Percentiles rank a stretch among this genome's conserved stretches.
Evolutionary conservation across 2,888 invertebrate genomes (phyloP).

Genomic region (Acanthococcus lagerstroemiae): DNA sequence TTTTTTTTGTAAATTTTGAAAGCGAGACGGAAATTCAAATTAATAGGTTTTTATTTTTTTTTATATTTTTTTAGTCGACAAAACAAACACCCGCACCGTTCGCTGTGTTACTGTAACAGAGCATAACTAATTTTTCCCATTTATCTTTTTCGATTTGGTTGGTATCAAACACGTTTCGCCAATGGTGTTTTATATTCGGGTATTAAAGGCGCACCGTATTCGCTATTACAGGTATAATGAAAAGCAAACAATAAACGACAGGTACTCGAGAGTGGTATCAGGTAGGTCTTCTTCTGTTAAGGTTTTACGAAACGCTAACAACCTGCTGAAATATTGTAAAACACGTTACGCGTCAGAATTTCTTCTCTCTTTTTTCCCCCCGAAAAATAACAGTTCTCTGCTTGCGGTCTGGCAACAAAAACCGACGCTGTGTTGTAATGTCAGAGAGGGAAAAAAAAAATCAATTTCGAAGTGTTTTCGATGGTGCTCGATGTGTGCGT

Average conservation of each 20-base stretch:
- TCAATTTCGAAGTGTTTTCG: conserved; percentile 21
- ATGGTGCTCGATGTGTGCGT: not conserved
- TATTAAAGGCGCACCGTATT: too few species aligned
- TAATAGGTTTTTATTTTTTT: not conserved
- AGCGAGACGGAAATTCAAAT: too few species aligned
- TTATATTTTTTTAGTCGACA: not conserved
- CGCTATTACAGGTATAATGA: too few species aligned
- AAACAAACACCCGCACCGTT: not conserved
- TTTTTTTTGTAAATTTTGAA: too few species aligned
- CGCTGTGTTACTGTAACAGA: not conserved
- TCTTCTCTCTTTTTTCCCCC: not conserved
- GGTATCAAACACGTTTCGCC: not conserved
- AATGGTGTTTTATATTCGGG: not conserved
- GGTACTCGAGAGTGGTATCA: not conserved
- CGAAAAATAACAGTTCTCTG: not conserved
- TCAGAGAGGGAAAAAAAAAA: conserved; percentile 15
- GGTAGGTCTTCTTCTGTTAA: not conserved
- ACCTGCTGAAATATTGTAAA: not conserved
- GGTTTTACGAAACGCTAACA: not conserved
- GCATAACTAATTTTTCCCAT: not conserved
- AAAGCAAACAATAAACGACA: not conserved
- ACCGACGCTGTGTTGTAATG: conserved; percentile 9
- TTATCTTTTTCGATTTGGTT: not conserved
- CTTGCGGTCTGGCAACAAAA: not conserved
- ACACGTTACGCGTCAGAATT: not conserved